A percentile compares a stretch with the other conserved stretches of the same genome.
These are phyloP conservation scores for Bovichtus diacanthus DNA, from an alignment of 2,797 vertebrate species.

Conservation along the genomic window DNA sequence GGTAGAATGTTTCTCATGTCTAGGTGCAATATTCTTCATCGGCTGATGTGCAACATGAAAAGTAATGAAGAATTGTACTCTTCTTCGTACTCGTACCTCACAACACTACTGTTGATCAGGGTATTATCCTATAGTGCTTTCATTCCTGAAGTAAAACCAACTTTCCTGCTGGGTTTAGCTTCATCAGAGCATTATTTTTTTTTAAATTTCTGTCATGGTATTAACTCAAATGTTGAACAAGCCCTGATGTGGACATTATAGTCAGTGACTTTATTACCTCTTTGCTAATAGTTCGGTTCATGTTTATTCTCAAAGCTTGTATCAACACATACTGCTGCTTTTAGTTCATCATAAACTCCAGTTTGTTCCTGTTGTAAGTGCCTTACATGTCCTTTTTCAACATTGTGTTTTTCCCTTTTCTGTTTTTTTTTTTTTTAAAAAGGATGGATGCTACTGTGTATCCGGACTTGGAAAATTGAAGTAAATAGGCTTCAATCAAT, in stretches of 20 bases:
- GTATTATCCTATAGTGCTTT: constrained; percentile 8
- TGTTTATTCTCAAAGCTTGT: constrained; percentile 1
- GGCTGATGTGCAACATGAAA: not conserved
- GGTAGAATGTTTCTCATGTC: not conserved
- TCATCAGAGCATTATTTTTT: not conserved
- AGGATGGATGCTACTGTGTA: not conserved
- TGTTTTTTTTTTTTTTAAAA: not conserved
- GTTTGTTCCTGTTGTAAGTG: constrained; percentile 17
- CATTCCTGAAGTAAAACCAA: not conserved
- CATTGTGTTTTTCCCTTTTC: not conserved
- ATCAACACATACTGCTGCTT: constrained; percentile 4
- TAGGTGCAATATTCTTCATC: not conserved
- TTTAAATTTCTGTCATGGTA: not conserved
- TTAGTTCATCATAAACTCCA: constrained; percentile 9
- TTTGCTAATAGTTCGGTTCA: not conserved
- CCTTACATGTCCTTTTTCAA: not conserved
- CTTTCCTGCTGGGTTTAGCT: not conserved
- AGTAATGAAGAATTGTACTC: not conserved
- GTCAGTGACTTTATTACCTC: not conserved
- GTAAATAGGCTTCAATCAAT: constrained; percentile 19
- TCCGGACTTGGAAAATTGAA: not conserved
- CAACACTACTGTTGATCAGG: constrained; percentile 38
- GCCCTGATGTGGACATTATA: not conserved
- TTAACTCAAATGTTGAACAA: not conserved
- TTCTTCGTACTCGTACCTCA: constrained; percentile 4